Evolutionary conservation across 2,797 vertebrate species (phyloP), one percentile per base, ranked within the genome.

Genomic region (Merluccius polli): DNA sequence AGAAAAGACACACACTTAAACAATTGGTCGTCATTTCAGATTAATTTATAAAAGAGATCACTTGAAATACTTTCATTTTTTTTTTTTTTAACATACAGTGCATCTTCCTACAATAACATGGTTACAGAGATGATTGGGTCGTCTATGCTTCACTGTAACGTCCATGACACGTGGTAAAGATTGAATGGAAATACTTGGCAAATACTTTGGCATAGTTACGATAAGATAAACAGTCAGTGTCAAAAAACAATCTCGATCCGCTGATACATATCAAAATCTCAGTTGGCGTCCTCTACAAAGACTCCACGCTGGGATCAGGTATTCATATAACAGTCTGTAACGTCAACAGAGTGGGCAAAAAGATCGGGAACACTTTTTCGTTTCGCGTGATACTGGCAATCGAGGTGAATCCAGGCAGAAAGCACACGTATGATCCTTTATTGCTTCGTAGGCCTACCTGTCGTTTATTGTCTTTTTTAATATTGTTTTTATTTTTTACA

Each of bases 191-290:
- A 87, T 88, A 85, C 74, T 79, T 79, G 59, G 70, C 79, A 83
- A 87, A 88, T 88, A 85, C 94, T 95, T 95, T 95, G 93, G 94
- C 92, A 93, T 94, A 93, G 90, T 91, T 91, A 86, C 59, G 59
- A n/a, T 65, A 85, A 85, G 90, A 88, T 91, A 77, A 85, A 94
- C 90, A 89, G 88, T 84, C 76, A 81, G 74, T 90, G 84, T 83
- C 59, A 86, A 87, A 83, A 83, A 82, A 91, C 84, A 86, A 89
- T 89, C 88, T 88, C 89, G 88, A 85, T 88, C 77, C 79, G 75
- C 75, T 78, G 75, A 91, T 87, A 87, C 77, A 82, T 83, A 78
- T 75, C 73, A 44, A 80, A 83, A 83, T 74, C 81, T 86, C 77
- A 30, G 71, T 85, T 73, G 81, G 79, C 79, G 74, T 81, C 67